Evolutionary conservation across 1,140 invertebrate genomes (phyloP), one percentile per base, ranked within the genome.

Genomic region (Proales similis): DNA sequence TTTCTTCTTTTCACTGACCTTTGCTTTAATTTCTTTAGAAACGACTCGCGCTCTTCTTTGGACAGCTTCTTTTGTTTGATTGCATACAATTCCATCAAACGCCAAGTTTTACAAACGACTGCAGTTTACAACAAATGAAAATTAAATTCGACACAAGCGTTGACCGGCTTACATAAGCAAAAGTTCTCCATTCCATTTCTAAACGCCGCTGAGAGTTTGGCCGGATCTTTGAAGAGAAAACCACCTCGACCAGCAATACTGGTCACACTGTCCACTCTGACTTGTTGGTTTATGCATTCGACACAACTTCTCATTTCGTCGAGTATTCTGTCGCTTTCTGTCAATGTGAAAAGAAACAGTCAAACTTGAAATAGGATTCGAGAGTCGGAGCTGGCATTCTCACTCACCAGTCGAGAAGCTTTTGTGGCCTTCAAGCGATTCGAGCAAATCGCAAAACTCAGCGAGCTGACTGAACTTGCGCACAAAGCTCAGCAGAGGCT

Each of bases 391-490:
- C 3, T n/a, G 6, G n/a, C 11, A n/a, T 42, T n/a, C n/a, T n/a
- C n/a, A n/a, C n/a, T n/a, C n/a, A n/a, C n/a, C n/a, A n/a, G n/a
- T n/a, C n/a, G n/a, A n/a, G n/a, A n/a, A 57, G 36, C 22, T 27
- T 32, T n/a, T 42, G 39, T 57, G 45, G 45, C 39, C 27, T 27
- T 57, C 17, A 42, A 42, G 20, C 45, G 39, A 27, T 57, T 36
- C 51, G 45, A 24, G 32, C 30, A 39, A 26, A 27, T 14, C 20
- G 39, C 11, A 12, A 57, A 57, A 42, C n/a, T 42, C 4, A 1
- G 20, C 9, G 11, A 57, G 45, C 30, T 57, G 26, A 9, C n/a
- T 11, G 20, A 42, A 57, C 30, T 26, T 57, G 11, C 45, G 24
- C 4, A 39, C 19, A 42, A 57, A 57, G 17, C 45, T 30, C 14